Percentiles rank a stretch among this genome's conserved stretches.
These are phyloP conservation scores for Kuschelorhynchus macadamiae DNA, from an alignment of 2,888 invertebrate genomes.

Conservation along the genomic window DNA sequence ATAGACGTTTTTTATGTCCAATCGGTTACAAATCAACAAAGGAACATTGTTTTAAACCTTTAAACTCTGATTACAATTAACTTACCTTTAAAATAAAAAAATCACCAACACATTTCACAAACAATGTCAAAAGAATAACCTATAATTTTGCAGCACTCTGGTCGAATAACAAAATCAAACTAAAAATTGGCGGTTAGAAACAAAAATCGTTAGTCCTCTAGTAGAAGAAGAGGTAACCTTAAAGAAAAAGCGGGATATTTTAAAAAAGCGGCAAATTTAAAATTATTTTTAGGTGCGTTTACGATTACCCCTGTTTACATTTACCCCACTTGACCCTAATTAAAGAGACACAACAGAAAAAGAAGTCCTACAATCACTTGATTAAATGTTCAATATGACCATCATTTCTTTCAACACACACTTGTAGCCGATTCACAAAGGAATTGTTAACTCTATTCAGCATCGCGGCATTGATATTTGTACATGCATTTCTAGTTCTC, in stretches of 20 bases:
- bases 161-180: not conserved
- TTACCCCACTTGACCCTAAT: no score
- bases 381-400: no score
- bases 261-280: slow-evolving; percentile 1
- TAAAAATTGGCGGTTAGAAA: not conserved
- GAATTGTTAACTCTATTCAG: no score
- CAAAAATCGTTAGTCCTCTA: not conserved
- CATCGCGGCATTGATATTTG: no score
- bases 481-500: no score
- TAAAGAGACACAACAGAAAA: no score
- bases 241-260: slow-evolving; percentile 6
- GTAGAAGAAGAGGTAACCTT: not conserved
- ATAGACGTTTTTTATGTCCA: no score
- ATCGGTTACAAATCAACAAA: not conserved
- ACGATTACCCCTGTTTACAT: no score
- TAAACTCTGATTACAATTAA: slow-evolving; percentile 3
- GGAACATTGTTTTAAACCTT: not conserved
- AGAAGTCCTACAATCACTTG: no score
- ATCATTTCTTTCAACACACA: no score
- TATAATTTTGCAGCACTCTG: not conserved
- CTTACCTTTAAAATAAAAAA: slow-evolving; percentile 10
- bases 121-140: not conserved
- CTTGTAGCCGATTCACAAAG: no score
- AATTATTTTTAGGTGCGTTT: not conserved
- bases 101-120: slow-evolving; percentile 1